A percentile compares a stretch with the other conserved stretches of the same genome.
Evolutionary conservation across 2,113 vertebrate species (phyloP).

Genomic region (Petrocephalus zakoni): DNA sequence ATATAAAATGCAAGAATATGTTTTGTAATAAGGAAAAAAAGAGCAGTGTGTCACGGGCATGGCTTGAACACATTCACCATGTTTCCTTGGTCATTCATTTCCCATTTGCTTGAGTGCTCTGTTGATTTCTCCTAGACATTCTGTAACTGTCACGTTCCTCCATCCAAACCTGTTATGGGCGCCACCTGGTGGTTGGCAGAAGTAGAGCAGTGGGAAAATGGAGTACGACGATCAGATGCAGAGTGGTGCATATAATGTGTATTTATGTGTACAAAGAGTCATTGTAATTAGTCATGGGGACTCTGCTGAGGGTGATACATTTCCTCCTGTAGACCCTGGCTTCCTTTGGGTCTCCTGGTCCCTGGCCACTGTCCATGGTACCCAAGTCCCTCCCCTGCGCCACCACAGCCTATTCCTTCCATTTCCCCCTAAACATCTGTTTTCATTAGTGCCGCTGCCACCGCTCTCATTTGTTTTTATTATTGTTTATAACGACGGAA

Average conservation of each 20-base stretch:
- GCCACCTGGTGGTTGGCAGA: constrained; percentile 3
- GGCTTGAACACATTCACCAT: background rate
- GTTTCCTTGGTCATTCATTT: background rate
- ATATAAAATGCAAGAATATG: background rate
- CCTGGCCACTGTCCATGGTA: background rate
- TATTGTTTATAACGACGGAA: constrained; percentile 25
- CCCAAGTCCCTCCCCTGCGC: background rate
- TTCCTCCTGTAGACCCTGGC: background rate
- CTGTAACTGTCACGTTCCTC: background rate
- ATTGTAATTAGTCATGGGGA: background rate
- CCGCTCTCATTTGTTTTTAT: constrained; percentile 24
- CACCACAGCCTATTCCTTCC: background rate
- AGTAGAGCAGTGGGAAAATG: background rate
- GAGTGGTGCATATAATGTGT: background rate
- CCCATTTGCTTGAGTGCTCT: background rate
- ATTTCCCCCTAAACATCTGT: background rate
- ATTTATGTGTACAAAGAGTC: background rate
- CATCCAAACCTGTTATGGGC: background rate
- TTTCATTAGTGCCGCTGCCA: constrained; percentile 24
- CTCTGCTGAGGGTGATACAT: background rate
- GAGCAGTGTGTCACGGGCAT: background rate
- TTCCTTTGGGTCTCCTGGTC: background rate
- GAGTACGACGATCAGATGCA: background rate
- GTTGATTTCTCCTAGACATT: background rate
- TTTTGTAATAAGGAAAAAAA: background rate